These are phyloP conservation scores for Dorcus parallelipipedus DNA, from an alignment of 2,888 invertebrate species.

Conservation along the genomic window DNA sequence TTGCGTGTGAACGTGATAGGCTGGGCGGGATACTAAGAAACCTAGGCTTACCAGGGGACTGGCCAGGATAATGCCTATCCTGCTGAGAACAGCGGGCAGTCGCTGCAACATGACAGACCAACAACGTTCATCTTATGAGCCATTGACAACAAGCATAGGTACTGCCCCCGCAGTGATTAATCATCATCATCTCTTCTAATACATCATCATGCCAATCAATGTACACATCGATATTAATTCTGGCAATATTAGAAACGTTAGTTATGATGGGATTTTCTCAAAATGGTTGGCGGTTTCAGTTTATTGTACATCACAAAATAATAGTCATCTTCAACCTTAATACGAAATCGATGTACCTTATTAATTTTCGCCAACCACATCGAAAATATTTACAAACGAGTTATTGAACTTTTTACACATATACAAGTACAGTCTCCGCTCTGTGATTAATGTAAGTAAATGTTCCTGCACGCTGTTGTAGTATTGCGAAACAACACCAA, in stretches of 20 bases:
- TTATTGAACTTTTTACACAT: too few species aligned
- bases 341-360: too few species aligned
- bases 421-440: too few species aligned
- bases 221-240: neutral
- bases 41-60: conserved; percentile 85
- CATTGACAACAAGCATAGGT: conserved; percentile 21
- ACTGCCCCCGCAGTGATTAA: conserved; percentile 7
- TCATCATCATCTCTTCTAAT: neutral
- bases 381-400: too few species aligned
- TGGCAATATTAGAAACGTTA: too few species aligned
- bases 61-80: conserved; percentile 95
- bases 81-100: conserved; percentile 92
- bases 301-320: too few species aligned
- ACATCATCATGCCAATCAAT: neutral
- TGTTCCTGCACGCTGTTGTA: conserved; percentile 29
- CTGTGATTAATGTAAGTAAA: too few species aligned
- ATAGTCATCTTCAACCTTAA: too few species aligned
- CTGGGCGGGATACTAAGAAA: conserved; percentile 33
- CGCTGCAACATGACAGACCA: conserved; percentile 69
- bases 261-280: too few species aligned
- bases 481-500: conserved; percentile 32
- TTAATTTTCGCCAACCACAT: too few species aligned
- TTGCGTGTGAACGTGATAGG: conserved; percentile 9
- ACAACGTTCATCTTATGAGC: conserved; percentile 44
- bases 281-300: too few species aligned